Conservation (phyloP, 2,888 invertebrate genomes). For the Cordilura impudica region DNA sequence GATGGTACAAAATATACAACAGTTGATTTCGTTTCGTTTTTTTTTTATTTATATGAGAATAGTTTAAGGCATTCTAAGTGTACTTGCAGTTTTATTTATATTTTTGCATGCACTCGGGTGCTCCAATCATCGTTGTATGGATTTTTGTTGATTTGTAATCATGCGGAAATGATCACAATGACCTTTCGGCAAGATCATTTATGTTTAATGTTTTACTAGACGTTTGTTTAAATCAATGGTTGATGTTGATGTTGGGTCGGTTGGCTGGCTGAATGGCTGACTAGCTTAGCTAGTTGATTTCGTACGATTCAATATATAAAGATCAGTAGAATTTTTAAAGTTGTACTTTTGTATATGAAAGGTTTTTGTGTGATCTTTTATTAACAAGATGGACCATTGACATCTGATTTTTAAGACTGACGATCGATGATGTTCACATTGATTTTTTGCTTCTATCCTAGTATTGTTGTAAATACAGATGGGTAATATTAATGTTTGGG, state of each 20-base stretch:
- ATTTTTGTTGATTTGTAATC: constrained; percentile 67
- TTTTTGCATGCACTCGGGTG: background rate
- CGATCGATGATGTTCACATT: background rate
- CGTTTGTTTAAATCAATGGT: constrained; percentile 33
- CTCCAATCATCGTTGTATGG: background rate
- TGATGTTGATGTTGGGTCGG: constrained; percentile 7
- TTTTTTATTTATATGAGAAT: background rate
- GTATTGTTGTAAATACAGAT: too few relatives aligned
- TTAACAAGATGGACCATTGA: background rate
- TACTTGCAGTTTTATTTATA: background rate
- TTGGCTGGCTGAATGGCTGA: background rate
- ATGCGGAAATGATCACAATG: constrained; percentile 76
- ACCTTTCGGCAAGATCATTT: constrained; percentile 73
- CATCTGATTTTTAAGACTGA: background rate
- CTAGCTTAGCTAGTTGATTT: background rate
- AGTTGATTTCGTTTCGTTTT: background rate
- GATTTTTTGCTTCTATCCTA: background rate
- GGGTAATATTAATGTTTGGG: too few relatives aligned
- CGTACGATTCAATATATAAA: background rate
- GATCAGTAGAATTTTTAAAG: constrained; percentile 43
- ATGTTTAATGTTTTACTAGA: constrained; percentile 57
- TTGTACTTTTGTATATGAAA: constrained; percentile 40
- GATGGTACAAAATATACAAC: background rate
- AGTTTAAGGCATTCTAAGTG: constrained; percentile 15
- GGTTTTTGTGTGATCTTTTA: background rate